Conservation (phyloP, 1,140 invertebrate species). For the Physella acuta region DNA sequence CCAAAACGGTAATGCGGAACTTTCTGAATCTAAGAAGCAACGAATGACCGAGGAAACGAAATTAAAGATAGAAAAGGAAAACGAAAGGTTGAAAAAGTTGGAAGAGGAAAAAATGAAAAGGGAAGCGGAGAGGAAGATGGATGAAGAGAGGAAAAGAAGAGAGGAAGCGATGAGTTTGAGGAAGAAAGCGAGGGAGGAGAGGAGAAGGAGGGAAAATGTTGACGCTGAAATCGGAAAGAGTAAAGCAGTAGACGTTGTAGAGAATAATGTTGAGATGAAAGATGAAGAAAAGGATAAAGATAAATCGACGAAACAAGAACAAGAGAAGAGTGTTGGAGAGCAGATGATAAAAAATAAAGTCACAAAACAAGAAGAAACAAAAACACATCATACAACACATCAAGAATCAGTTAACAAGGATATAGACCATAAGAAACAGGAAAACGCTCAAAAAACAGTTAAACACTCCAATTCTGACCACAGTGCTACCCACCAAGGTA, state of each 20-base stretch:
- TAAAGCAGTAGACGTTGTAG: not conserved
- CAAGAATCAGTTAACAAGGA: not conserved
- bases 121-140: no score
- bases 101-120: no score
- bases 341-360: not conserved
- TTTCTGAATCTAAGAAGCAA: no score
- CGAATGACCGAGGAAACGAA: no score
- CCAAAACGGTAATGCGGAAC: no score
- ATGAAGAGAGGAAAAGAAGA: constrained; percentile 4
- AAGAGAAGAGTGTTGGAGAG: not conserved
- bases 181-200: constrained; percentile 12
- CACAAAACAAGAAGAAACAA: not conserved
- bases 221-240: not conserved
- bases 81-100: no score
- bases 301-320: not conserved
- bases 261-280: not conserved
- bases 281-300: constrained; percentile 2
- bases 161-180: not conserved
- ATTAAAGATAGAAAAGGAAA: no score
- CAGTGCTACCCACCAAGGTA: no score
- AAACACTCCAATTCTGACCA: not conserved
- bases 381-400: not conserved
- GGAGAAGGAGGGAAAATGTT: not conserved
- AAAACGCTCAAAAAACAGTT: not conserved
- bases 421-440: not conserved